phyloP scores from a whole-genome alignment of 2,797 vertebrate genomes.

The Thaleichthys pacificus region DNA sequence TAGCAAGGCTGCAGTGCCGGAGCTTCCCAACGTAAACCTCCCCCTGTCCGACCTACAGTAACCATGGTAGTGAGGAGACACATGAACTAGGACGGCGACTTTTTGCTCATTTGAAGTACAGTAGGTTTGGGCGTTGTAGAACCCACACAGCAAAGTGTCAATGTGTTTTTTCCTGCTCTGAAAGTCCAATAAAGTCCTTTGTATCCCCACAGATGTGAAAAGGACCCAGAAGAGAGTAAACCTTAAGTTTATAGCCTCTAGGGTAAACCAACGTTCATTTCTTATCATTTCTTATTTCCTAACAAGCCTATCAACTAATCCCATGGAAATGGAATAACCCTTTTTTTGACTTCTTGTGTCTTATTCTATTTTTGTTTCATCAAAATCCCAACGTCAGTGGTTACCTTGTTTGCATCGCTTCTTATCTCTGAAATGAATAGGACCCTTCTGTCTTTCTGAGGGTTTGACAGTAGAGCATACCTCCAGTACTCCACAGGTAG shows the following conservation, averaged over 20 bases:
- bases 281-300: slow-evolving; percentile 56
- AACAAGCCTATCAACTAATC: slow-evolving; percentile 69
- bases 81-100: too few species aligned
- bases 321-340: slow-evolving; percentile 57
- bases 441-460: background rate
- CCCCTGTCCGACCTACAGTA: too few species aligned
- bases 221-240: slow-evolving; percentile 84
- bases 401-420: slow-evolving; percentile 72
- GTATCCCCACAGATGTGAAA: slow-evolving; percentile 87
- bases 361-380: slow-evolving; percentile 31
- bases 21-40: too few species aligned
- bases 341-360: slow-evolving; percentile 46
- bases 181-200: slow-evolving; percentile 80
- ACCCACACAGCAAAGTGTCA: slow-evolving; percentile 10
- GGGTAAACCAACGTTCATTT: slow-evolving; percentile 79
- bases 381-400: slow-evolving; percentile 48
- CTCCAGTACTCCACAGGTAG: too few species aligned
- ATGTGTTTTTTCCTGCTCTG: slow-evolving; percentile 48
- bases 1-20: too few species aligned
- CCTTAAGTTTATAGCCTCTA: slow-evolving; percentile 82
- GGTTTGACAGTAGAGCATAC: too few species aligned
- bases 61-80: too few species aligned
- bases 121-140: background rate
- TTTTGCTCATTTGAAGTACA: too few species aligned
- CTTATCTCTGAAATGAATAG: background rate